A percentile compares a stretch with the other conserved stretches of the same genome.
Conservation (phyloP, 2,797 vertebrate genomes). For the Enoplosus armatus region DNA sequence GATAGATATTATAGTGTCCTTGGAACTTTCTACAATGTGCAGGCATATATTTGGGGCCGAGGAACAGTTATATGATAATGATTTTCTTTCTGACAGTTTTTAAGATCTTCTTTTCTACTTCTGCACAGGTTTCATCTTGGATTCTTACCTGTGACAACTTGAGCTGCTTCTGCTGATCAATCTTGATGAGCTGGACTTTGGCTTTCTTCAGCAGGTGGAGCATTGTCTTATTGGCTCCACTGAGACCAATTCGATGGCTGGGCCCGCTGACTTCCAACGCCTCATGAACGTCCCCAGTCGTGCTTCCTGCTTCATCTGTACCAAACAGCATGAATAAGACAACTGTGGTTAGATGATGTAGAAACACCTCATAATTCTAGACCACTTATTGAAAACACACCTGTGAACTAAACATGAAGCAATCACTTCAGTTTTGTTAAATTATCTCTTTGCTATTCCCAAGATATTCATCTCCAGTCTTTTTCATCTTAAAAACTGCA, state of each 20-base stretch:
- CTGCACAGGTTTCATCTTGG: neutral
- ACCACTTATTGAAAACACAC: neutral
- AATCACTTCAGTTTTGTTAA: neutral
- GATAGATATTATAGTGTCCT: neutral
- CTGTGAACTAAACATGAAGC: neutral
- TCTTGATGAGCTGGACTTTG: constrained; percentile 94
- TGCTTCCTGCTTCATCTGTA: constrained; percentile 44
- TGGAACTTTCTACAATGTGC: neutral
- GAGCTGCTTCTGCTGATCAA: constrained; percentile 92
- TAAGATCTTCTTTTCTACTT: neutral
- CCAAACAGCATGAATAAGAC: constrained; percentile 12
- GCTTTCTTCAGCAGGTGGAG: constrained; percentile 93
- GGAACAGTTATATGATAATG: no score
- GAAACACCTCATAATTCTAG: neutral
- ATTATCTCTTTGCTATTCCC: neutral
- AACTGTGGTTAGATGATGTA: neutral
- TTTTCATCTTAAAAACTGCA: neutral
- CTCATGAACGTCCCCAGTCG: constrained; percentile 38
- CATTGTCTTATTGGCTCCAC: constrained; percentile 92
- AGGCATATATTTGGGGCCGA: no score
- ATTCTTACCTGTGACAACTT: constrained; percentile 85
- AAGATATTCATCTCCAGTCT: neutral
- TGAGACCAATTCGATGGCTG: constrained; percentile 79
- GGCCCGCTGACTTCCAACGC: constrained; percentile 65
- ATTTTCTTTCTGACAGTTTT: no score